phyloP scores from a whole-genome alignment of 1,140 invertebrate genomes.

The Medauroidea extradentata region DNA sequence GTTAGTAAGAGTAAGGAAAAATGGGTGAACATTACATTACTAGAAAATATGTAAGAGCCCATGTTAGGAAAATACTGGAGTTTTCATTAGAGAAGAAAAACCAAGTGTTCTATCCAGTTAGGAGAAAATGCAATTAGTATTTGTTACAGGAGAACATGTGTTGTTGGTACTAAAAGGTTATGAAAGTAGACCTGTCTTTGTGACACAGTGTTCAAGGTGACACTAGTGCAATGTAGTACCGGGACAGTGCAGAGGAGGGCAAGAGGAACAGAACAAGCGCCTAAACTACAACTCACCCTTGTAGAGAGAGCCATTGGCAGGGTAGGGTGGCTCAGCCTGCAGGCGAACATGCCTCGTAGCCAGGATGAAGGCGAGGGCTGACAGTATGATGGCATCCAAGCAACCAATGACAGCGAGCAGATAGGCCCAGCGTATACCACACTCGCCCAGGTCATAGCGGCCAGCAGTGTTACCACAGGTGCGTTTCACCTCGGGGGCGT shows the following conservation, averaged over 20 bases:
- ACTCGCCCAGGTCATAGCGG: constrained; percentile 71
- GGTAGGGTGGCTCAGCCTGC: constrained; percentile 73
- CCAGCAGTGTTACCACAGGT: constrained; percentile 81
- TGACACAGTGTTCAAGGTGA: no score
- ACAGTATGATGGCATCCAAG: constrained; percentile 83
- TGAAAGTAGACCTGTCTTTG: no score
- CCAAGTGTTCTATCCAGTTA: no score
- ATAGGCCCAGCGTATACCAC: constrained; percentile 92
- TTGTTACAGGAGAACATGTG: no score
- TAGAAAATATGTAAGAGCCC: no score
- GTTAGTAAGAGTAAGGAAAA: no score
- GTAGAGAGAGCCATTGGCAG: constrained; percentile 48
- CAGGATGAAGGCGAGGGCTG: constrained; percentile 89
- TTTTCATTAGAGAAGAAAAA: no score
- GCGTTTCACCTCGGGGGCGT: constrained; percentile 70
- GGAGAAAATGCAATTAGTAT: no score
- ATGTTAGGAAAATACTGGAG: no score
- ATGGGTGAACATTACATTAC: no score
- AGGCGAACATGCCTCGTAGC: constrained; percentile 82
- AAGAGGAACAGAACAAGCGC: neutral
- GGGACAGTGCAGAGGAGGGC: neutral
- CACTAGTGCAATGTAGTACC: neutral
- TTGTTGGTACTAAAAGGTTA: no score
- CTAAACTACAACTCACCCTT: constrained; percentile 54
- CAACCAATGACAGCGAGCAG: constrained; percentile 88